Evolutionary conservation across 2,113 vertebrate species (phyloP), one percentile per base, ranked within the genome.

Genomic region (Perca fluviatilis): DNA sequence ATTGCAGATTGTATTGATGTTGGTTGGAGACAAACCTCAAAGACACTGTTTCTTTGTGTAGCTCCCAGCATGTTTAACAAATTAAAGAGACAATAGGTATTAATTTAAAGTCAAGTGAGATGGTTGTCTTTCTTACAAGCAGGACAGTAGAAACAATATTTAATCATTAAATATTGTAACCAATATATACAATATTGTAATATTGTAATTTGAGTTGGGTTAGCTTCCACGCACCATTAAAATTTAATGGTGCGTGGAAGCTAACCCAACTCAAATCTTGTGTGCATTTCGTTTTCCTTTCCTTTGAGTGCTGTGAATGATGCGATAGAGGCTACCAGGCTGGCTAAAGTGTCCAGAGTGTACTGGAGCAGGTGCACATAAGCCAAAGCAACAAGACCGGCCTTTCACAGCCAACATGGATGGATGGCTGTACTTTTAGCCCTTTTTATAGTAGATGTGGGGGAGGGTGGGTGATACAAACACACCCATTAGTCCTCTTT

Each of bases 281-380:
- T 19, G 12, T 3, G 25, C 15, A 15, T 75, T n/a, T 27, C 5
- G 19, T 66, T 77, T 54, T 73, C 40, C 3, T 7, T 70, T 80
- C 49, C 53, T 65, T 33, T 0, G 54, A 51, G 78, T 12, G 33
- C 69, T 57, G 62, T 83, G 69, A 85, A 90, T 79, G 83, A 83
- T 82, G 84, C 2, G 6, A 74, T 66, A 23, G 74, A 89, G 82
- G 30, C 83, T 30, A 43, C 16, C n/a, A 40, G 60, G 60, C 40
- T 6, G 62, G 64, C 23, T 66, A 30, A 72, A 36, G 79, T 77
- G 83, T 74, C 53, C 58, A 25, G 64, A 63, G 80, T 84, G 74
- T 74, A 78, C 68, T 62, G 66, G 73, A 91, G 92, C 93, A 93
- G 91, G 93, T 93, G 92, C 89, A 89, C 74, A 18, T 67, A 57